These are phyloP conservation scores for Pherbina coryleti DNA, from an alignment of 2,888 invertebrate species.

Conservation along the genomic window DNA sequence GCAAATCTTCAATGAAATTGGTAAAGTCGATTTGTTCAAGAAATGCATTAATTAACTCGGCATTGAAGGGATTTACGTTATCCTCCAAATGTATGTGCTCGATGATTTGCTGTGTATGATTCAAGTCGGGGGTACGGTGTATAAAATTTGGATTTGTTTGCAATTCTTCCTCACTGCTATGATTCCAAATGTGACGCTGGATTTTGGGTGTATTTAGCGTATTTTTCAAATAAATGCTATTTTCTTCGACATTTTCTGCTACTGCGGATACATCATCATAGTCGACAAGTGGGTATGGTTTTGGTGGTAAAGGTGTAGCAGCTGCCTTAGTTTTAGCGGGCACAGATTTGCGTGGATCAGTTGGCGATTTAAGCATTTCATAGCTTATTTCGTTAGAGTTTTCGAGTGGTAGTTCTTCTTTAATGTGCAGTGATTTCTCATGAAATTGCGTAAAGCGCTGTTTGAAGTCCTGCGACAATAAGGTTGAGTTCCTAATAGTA, in stretches of 20 bases:
- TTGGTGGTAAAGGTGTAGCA: neutral
- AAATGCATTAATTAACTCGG: conserved; percentile 76
- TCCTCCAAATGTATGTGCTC: conserved; percentile 50
- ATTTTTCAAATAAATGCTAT: conserved; percentile 62
- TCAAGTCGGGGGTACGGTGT: conserved; percentile 53
- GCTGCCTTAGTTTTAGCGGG: neutral
- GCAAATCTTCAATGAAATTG: conserved; percentile 72
- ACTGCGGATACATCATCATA: neutral
- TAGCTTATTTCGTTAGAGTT: neutral
- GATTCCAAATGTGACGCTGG: conserved; percentile 57
- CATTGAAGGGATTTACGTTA: conserved; percentile 85
- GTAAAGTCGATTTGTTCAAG: conserved; percentile 81
- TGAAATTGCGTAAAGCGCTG: conserved; percentile 45
- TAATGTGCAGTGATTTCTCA: conserved; percentile 52
- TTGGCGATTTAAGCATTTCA: conserved; percentile 27
- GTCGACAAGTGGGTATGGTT: neutral
- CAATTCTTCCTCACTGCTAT: conserved; percentile 44
- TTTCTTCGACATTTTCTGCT: conserved; percentile 49
- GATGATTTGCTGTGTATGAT: conserved; percentile 57
- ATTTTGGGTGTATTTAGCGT: conserved; percentile 60
- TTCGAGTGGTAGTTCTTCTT: conserved; percentile 34
- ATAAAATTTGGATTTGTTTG: conserved; percentile 39
- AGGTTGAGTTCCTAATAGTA: conserved; percentile 65
- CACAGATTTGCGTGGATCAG: neutral
- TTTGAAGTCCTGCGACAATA: conserved; percentile 51